Evolutionary conservation across 2,797 vertebrate genomes (phyloP).

Genomic region (Chelon auratus): DNA sequence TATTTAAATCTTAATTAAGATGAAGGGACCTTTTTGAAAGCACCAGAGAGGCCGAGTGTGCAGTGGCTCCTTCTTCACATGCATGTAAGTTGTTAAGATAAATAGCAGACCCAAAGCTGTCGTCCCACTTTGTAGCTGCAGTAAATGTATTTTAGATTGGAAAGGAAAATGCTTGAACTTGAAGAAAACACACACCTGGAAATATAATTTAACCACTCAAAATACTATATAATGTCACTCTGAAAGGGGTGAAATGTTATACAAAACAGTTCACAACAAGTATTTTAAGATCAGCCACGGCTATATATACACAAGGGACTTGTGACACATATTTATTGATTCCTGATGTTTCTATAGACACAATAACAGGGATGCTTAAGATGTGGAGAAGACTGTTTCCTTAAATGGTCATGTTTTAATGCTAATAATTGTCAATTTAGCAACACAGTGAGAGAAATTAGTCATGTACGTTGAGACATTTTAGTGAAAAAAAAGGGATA

Average conservation of each 20-base stretch:
- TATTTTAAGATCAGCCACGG: neutral
- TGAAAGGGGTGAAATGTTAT: neutral
- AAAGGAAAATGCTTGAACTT: conserved; percentile 21
- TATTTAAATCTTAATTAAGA: conserved; percentile 27
- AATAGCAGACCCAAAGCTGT: conserved; percentile 17
- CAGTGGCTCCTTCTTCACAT: conserved; percentile 26
- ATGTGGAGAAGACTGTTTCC: neutral
- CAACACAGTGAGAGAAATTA: neutral
- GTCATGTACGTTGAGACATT: neutral
- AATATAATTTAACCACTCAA: conserved; percentile 7
- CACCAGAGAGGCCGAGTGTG: conserved; percentile 34
- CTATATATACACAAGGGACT: neutral
- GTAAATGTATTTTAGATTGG: conserved; percentile 26
- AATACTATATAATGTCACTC: neutral
- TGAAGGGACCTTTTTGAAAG: conserved; percentile 44
- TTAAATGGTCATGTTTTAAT: neutral
- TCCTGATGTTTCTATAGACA: neutral
- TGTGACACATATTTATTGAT: neutral
- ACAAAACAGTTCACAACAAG: neutral
- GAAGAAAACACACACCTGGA: conserved; percentile 16
- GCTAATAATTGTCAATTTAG: neutral
- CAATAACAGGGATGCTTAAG: neutral
- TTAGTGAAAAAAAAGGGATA: neutral
- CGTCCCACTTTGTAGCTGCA: conserved; percentile 35
- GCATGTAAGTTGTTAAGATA: conserved; percentile 33